Evolutionary conservation across 2,888 invertebrate species (phyloP), one percentile per base, ranked within the genome.

Genomic region (Torymus texanus): DNA sequence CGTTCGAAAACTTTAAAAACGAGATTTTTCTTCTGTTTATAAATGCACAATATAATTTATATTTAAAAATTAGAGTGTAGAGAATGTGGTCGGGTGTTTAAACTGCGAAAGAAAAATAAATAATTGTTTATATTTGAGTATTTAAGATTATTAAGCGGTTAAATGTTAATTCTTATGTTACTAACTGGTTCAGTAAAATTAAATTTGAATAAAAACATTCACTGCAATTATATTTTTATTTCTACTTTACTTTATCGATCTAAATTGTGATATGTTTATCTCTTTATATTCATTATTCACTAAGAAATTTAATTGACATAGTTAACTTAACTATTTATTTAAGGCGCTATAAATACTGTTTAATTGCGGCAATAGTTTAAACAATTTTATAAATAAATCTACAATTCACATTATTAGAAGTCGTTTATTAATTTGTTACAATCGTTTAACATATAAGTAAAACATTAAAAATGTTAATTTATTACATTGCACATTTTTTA

Each of bases 161-260:
- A 71, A 51, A 58, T 75, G 51, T 67, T 75, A 71, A 75, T 72
- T 67, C 50, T 61, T 62, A 79, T 75, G 50, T 79, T 75, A 75
- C 72, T 75, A 79, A 79, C 53, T 79, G 71, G 61, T 75, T 61
- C 51, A 50, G 71, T 53, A 59, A 18, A 51, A 75, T 70, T 75
- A 74, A 70, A 75, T 29, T 74, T 58, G 55, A 41, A 41, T 41
- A 41, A 41, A 41, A 41, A 41, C 5, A 5, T 8, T 41, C 41
- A 71, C 66, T 75, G n/a, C 16, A 66, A 73, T 55, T 63, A 65
- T 51, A 71, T 61, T 53, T 74, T 51, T 70, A 68, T 41, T 41
- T 41, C 41, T 41, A 41, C 41, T 41, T 8, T 55, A 50, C 63
- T 68, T 58, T 76, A 51, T 79, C 59, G 18, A 41, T 66, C 58